Percentiles rank a stretch among this genome's conserved stretches.
phyloP scores from a whole-genome alignment of 2,113 vertebrate genomes.

The Melanerpes formicivorus region DNA sequence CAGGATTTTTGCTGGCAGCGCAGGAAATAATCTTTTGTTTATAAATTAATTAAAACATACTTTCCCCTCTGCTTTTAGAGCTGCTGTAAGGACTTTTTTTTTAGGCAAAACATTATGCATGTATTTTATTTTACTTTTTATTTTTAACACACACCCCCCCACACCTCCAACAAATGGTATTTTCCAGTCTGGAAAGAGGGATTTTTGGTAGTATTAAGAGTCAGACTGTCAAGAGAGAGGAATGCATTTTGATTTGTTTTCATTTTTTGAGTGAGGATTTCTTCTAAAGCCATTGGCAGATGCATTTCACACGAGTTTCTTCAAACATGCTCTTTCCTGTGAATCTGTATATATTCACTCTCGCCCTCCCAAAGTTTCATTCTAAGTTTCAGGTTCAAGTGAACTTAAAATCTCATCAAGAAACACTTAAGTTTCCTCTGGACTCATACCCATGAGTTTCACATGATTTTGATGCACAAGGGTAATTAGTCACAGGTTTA shows the following conservation, averaged over 20 bases:
- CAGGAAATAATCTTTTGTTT: constrained; percentile 52
- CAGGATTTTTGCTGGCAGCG: constrained; percentile 54
- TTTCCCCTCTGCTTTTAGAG: constrained; percentile 18
- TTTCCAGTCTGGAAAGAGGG: not conserved
- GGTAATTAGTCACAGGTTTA: constrained; percentile 15
- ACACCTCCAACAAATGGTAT: not conserved
- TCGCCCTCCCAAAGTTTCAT: not conserved
- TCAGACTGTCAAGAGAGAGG: not conserved
- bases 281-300: not conserved
- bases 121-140: not conserved
- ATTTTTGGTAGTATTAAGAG: not conserved
- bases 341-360: not conserved
- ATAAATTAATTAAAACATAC: constrained; percentile 46
- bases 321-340: not conserved
- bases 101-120: not conserved
- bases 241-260: constrained; percentile 9
- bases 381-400: constrained; percentile 24
- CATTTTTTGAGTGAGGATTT: not conserved
- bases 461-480: constrained; percentile 9
- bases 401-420: constrained; percentile 29
- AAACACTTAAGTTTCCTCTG: constrained; percentile 37
- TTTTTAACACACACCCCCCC: not conserved
- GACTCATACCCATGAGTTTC: constrained; percentile 12
- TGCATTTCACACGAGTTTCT: not conserved
- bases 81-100: not conserved